These are phyloP conservation scores for Endotricha flammealis DNA, from an alignment of 2,888 invertebrate genomes.

Conservation along the genomic window DNA sequence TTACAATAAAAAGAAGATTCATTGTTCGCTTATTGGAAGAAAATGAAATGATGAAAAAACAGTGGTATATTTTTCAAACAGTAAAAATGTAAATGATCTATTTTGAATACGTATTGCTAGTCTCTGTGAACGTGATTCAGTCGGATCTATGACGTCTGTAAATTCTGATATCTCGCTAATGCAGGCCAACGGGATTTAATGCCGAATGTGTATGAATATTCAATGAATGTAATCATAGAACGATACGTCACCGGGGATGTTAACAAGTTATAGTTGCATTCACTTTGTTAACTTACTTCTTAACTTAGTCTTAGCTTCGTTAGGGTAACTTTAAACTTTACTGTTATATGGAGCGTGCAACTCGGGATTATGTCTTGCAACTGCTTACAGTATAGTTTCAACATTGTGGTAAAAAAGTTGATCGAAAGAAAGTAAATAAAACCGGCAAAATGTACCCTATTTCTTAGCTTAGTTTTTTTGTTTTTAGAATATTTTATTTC, in stretches of 20 bases:
- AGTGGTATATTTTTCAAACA: not conserved
- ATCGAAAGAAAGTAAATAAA: no score
- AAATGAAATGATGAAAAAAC: not conserved
- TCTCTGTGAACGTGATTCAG: constrained; percentile 4
- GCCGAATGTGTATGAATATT: not conserved
- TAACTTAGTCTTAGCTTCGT: not conserved
- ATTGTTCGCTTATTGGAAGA: no score
- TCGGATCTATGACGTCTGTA: constrained; percentile 8
- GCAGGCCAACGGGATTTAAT: constrained; percentile 6
- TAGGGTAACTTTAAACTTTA: not conserved
- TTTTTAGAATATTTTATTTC: no score
- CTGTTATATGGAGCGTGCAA: not conserved
- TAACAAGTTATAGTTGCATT: not conserved
- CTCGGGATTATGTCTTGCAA: not conserved
- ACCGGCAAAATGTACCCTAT: no score
- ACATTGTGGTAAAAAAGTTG: no score
- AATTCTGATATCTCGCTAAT: constrained; percentile 11
- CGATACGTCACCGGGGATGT: constrained; percentile 3
- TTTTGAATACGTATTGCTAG: not conserved
- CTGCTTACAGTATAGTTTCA: no score
- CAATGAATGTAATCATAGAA: constrained; percentile 1
- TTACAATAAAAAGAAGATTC: no score
- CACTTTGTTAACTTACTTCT: not conserved
- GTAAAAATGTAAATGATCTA: not conserved
- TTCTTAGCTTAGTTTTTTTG: no score